phyloP scores from a whole-genome alignment of 2,113 vertebrate genomes.

The Petaurus breviceps region DNA sequence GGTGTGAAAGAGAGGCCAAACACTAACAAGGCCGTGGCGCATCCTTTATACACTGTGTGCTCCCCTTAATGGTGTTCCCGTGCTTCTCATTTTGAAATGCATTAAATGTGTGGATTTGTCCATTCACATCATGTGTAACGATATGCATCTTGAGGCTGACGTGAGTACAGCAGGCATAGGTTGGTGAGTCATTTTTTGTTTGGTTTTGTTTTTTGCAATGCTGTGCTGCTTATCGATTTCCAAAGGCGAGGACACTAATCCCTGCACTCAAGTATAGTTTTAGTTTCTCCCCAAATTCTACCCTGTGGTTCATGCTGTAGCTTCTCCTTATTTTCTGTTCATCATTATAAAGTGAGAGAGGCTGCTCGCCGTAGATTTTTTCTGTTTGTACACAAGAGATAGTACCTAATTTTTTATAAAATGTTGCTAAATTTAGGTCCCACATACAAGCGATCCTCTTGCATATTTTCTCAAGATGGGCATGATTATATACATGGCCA shows the following conservation, averaged over 20 bases:
- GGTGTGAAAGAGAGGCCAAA: conserved; percentile 77
- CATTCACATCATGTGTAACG: conserved; percentile 31
- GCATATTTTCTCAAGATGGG: conserved; percentile 4
- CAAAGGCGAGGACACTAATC: background rate
- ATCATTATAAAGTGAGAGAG: background rate
- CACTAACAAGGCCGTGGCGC: conserved; percentile 72
- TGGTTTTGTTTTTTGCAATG: background rate
- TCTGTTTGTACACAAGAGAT: background rate
- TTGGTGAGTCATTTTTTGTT: too few species aligned
- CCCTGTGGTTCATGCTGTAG: background rate
- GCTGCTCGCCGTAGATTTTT: background rate
- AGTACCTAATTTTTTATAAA: background rate
- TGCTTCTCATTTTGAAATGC: conserved; percentile 75
- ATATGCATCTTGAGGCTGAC: background rate
- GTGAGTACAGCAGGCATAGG: background rate
- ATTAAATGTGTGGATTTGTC: conserved; percentile 22
- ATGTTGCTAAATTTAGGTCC: background rate
- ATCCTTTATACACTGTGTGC: conserved; percentile 77
- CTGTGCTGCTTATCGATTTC: background rate
- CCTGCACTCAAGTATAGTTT: background rate
- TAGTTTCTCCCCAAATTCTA: background rate
- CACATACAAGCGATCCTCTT: background rate
- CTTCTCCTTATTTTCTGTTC: background rate
- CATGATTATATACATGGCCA: background rate
- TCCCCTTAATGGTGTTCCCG: conserved; percentile 74